A percentile compares a stretch with the other conserved stretches of the same genome.
Conservation (phyloP, 2,888 invertebrate genomes). For the Acrobasis consociella region DNA sequence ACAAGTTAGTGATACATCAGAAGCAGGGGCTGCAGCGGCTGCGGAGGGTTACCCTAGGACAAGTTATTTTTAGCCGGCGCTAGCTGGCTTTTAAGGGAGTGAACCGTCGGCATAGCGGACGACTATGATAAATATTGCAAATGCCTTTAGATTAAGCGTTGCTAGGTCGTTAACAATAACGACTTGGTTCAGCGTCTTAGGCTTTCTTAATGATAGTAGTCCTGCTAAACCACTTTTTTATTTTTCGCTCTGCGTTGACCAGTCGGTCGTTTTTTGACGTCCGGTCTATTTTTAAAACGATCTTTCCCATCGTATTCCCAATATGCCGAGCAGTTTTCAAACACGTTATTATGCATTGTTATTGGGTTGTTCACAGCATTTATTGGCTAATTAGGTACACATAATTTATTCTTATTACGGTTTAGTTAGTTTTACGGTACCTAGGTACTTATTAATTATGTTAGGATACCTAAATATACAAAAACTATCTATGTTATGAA, state of each 20-base stretch:
- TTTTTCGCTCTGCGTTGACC: background rate
- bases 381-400: background rate
- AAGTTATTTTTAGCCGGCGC: constrained; percentile 16
- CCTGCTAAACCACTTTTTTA: constrained; percentile 16
- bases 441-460: too few relatives aligned
- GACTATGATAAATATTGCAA: constrained; percentile 19
- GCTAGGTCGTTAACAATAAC: constrained; percentile 20
- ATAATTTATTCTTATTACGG: too few relatives aligned
- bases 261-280: constrained; percentile 13
- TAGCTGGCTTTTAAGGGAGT: constrained; percentile 14
- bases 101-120: constrained; percentile 10
- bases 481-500: too few relatives aligned
- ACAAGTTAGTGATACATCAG: background rate
- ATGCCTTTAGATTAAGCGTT: constrained; percentile 14
- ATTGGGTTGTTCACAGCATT: background rate
- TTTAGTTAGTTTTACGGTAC: background rate
- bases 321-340: background rate
- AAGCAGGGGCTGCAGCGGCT: constrained; percentile 2
- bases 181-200: constrained; percentile 14
- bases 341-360: constrained; percentile 4
- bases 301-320: constrained; percentile 9
- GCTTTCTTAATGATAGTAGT: constrained; percentile 13
- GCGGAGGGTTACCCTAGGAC: constrained; percentile 13
- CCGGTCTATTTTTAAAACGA: constrained; percentile 16
- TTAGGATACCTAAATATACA: too few relatives aligned